Evolutionary conservation across 2,888 invertebrate genomes (phyloP).

Genomic region (Pachymerium ferrugineum): DNA sequence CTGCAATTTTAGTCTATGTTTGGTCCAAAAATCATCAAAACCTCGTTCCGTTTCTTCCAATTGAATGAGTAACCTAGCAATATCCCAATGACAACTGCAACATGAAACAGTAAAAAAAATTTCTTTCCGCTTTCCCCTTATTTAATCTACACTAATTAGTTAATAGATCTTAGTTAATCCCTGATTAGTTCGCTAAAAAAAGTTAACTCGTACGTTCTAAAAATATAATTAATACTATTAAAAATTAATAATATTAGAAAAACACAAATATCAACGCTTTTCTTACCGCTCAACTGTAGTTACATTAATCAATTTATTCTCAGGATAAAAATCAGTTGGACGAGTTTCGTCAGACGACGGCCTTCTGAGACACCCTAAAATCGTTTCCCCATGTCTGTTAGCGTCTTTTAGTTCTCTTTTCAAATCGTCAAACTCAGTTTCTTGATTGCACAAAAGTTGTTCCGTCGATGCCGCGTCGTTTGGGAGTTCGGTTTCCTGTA

Average conservation of each 20-base stretch:
- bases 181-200: conserved; percentile 34
- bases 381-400: conserved; percentile 79
- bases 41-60: conserved; percentile 89
- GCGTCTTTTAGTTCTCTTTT: conserved; percentile 82
- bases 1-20: conserved; percentile 80
- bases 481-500: conserved; percentile 86
- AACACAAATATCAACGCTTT: neutral
- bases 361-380: conserved; percentile 59
- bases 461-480: conserved; percentile 88
- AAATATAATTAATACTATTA: conserved; percentile 37
- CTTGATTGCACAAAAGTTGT: conserved; percentile 76
- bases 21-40: conserved; percentile 90
- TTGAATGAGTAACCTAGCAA: conserved; percentile 75
- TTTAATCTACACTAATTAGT: neutral
- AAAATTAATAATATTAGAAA: neutral
- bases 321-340: conserved; percentile 40
- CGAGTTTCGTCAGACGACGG: conserved; percentile 39
- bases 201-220: too few relatives aligned
- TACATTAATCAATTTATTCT: conserved; percentile 61
- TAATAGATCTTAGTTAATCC: neutral
- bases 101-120: neutral
- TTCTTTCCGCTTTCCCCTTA: neutral
- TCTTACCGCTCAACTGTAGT: conserved; percentile 81
- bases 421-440: conserved; percentile 58
- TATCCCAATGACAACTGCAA: conserved; percentile 27